These are phyloP conservation scores for Amphiprion clarkii DNA, from an alignment of 2,797 vertebrate genomes.

Conservation along the genomic window DNA sequence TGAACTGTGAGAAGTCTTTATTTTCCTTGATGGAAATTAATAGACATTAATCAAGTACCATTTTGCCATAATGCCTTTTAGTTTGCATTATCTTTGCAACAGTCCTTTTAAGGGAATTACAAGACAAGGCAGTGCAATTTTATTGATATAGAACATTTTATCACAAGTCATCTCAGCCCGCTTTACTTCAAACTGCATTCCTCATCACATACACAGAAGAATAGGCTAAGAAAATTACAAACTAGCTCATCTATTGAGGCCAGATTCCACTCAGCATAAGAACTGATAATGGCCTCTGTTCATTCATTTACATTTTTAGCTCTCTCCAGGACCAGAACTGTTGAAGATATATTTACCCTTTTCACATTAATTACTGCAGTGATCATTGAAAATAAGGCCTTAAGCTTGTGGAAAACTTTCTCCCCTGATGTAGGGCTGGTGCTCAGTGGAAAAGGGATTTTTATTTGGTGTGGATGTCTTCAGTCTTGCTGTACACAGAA, in stretches of 20 bases:
- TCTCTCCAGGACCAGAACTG: conserved; percentile 10
- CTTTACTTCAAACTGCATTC: conserved; percentile 14
- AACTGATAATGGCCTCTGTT: conserved; percentile 11
- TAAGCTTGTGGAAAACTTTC: conserved; percentile 54
- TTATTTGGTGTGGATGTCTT: conserved; percentile 64
- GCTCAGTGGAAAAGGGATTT: conserved; percentile 62
- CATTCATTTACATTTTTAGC: conserved; percentile 26
- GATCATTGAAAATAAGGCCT: conserved; percentile 48
- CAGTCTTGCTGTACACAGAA: conserved; percentile 62
- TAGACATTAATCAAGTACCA: conserved; percentile 62
- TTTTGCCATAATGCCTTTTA: conserved; percentile 60
- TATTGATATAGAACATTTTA: conserved; percentile 9
- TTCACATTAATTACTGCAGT: conserved; percentile 42
- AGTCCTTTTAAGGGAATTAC: conserved; percentile 34
- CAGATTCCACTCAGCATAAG: background rate
- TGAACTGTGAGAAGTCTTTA: conserved; percentile 57
- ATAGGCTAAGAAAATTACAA: background rate
- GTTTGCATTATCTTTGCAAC: conserved; percentile 37
- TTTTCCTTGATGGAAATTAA: conserved; percentile 66
- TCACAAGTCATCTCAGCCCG: background rate
- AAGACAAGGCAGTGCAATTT: background rate
- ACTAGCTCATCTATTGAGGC: conserved; percentile 18
- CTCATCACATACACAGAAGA: background rate
- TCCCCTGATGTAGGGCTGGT: conserved; percentile 55
- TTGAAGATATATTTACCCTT: conserved; percentile 32